Percentiles rank a stretch among this genome's conserved stretches.
These are phyloP conservation scores for Misgurnus mizolepis DNA, from an alignment of 2,113 vertebrate species.

Conservation along the genomic window DNA sequence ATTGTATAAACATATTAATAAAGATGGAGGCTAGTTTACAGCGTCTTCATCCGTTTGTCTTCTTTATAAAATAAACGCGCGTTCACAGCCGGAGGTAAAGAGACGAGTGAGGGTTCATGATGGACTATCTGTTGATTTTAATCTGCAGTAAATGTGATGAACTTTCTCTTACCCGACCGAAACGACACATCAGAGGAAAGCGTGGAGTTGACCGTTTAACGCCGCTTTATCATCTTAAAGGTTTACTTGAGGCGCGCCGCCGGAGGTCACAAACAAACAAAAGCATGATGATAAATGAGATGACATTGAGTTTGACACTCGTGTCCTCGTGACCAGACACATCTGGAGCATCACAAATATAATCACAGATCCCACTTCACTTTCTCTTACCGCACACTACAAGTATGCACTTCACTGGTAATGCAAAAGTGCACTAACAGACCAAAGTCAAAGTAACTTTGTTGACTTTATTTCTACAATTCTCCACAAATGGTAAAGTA, in stretches of 20 bases:
- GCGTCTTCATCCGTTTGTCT: conserved; percentile 23
- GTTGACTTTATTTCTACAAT: no score
- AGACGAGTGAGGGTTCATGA: conserved; percentile 13
- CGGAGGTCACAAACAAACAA: background rate
- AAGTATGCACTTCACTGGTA: background rate
- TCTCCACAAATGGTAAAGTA: no score
- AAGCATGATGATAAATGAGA: conserved; percentile 30
- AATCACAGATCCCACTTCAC: background rate
- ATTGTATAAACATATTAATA: conserved; percentile 45
- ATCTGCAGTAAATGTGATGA: conserved; percentile 35
- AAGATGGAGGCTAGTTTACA: conserved; percentile 46
- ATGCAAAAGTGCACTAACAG: no score
- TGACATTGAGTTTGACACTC: conserved; percentile 32
- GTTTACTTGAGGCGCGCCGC: conserved; percentile 12
- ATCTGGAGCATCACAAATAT: background rate
- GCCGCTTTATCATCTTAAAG: conserved; percentile 28
- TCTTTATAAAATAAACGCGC: conserved; percentile 29
- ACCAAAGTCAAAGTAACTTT: no score
- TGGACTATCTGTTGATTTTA: conserved; percentile 52
- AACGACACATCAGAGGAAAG: conserved; percentile 38
- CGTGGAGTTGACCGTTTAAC: conserved; percentile 1
- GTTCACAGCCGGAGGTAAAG: background rate
- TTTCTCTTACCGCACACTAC: background rate
- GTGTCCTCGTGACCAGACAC: background rate
- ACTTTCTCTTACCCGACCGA: conserved; percentile 43